A percentile compares a stretch with the other conserved stretches of the same genome.
Evolutionary conservation across 2,797 vertebrate species (phyloP).

Genomic region (Thamnophis elegans): DNA sequence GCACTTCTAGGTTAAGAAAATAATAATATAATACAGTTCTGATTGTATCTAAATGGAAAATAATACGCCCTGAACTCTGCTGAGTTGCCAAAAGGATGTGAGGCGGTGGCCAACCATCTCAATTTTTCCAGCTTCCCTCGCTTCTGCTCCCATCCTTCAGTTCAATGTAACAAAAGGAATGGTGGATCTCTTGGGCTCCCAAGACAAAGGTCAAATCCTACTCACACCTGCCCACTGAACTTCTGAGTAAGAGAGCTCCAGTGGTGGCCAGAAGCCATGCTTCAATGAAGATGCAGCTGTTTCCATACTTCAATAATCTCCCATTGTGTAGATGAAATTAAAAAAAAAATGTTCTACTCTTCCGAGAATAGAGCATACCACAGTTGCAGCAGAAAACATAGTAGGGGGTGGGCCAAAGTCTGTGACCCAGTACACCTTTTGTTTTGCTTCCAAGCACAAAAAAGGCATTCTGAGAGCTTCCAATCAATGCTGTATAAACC

Average conservation of each 20-base stretch:
- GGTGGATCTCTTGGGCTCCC: not conserved
- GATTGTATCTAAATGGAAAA: constrained; percentile 15
- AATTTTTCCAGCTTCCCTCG: not conserved
- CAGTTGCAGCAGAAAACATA: not conserved
- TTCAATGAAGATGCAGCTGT: not conserved
- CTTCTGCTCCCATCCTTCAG: not conserved
- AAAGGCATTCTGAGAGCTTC: not conserved
- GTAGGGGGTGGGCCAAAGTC: not conserved
- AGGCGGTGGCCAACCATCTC: not conserved
- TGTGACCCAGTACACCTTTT: not conserved
- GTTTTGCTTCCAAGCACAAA: not conserved
- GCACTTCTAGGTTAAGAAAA: not conserved
- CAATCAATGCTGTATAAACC: not conserved
- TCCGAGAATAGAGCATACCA: not conserved
- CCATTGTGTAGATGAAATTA: not conserved
- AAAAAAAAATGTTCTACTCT: not conserved
- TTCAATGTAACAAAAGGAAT: not conserved
- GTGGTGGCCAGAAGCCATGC: not conserved
- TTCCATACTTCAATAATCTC: not conserved
- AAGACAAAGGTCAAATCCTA: not conserved
- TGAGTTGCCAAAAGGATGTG: not conserved
- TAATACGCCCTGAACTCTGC: not conserved
- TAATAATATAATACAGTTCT: not conserved
- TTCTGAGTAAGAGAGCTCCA: not conserved
- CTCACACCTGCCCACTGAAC: not conserved